Percentiles rank a stretch among this genome's conserved stretches.
These are phyloP conservation scores for Eulemur macaco DNA, from an alignment of 2,113 vertebrate genomes.

Conservation along the genomic window DNA sequence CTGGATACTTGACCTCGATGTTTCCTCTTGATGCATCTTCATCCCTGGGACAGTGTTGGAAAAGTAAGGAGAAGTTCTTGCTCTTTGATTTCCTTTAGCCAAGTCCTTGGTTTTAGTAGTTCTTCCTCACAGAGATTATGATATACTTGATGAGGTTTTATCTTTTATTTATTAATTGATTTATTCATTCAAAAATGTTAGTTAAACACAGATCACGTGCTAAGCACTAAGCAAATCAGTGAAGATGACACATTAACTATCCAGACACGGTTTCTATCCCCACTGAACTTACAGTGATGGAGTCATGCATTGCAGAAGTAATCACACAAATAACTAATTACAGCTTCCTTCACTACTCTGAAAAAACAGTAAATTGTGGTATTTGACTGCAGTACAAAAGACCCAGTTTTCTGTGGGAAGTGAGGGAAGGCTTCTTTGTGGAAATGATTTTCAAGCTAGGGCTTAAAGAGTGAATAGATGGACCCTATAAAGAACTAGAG, in stretches of 20 bases:
- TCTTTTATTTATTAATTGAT: neutral
- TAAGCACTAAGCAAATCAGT: neutral
- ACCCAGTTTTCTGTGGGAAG: neutral
- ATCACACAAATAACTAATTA: neutral
- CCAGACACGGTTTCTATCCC: neutral
- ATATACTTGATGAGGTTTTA: neutral
- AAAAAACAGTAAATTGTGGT: neutral
- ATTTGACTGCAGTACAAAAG: neutral
- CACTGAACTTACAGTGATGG: neutral
- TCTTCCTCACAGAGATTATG: neutral
- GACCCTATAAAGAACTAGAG: neutral
- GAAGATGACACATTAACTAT: neutral
- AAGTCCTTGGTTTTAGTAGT: neutral
- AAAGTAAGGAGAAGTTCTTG: neutral
- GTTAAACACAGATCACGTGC: neutral
- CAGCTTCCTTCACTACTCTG: neutral
- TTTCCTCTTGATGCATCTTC: neutral
- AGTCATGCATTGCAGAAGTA: neutral
- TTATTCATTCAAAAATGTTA: slow-evolving; percentile 19
- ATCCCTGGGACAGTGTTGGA: rapidly evolving
- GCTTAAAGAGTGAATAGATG: neutral
- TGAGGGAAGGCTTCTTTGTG: neutral
- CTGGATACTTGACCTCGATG: neutral
- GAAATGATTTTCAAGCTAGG: neutral
- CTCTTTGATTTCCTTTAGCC: neutral